A percentile compares a stretch with the other conserved stretches of the same genome.
Conservation (phyloP, 2,113 vertebrate genomes). For the Ceyx melanurus region DNA sequence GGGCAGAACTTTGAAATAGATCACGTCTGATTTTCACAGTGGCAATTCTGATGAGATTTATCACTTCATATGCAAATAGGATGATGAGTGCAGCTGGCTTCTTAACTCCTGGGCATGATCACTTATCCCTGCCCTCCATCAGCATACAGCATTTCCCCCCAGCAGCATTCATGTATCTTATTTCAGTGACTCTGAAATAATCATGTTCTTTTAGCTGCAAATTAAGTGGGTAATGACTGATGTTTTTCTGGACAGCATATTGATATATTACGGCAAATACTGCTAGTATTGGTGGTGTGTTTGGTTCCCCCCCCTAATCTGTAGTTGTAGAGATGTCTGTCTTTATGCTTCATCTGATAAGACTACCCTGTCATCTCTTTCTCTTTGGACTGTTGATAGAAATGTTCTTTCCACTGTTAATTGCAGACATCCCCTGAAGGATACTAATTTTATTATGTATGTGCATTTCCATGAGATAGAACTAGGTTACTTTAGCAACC, state of each 20-base stretch:
- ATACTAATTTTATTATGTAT: neutral
- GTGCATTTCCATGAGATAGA: neutral
- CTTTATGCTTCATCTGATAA: neutral
- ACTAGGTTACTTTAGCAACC: neutral
- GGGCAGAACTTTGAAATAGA: neutral
- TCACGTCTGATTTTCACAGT: constrained; percentile 28
- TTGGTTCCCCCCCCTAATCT: neutral
- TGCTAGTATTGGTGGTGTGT: neutral
- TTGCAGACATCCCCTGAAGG: neutral
- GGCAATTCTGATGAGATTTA: constrained; percentile 43
- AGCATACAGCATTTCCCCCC: neutral
- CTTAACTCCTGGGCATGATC: neutral
- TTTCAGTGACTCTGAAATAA: neutral
- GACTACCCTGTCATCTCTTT: neutral
- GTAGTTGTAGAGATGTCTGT: neutral
- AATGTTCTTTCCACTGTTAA: neutral
- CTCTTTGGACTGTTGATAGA: neutral
- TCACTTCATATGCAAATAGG: constrained; percentile 47
- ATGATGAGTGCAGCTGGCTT: constrained; percentile 14
- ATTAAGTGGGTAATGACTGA: neutral
- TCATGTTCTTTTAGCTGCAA: neutral
- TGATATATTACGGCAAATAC: neutral
- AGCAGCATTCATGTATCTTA: neutral
- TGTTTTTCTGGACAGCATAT: neutral
- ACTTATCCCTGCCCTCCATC: neutral